Base-by-base conservation (phyloP, 2,797 vertebrate species). In the Brotula barbata region DNA sequence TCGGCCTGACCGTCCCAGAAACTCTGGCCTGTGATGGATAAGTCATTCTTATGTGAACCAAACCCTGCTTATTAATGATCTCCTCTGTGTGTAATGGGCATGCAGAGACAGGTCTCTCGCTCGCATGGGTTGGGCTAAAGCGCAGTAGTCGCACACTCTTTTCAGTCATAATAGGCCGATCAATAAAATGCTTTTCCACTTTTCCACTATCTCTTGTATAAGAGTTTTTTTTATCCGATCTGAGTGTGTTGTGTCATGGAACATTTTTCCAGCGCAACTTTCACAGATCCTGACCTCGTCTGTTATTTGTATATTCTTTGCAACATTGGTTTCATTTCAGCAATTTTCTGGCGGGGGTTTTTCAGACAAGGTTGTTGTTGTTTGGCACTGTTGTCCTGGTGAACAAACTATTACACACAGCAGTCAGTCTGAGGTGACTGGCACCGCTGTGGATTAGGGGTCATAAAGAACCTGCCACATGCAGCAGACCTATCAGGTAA, bases 81-180 rank as follows among this genome's bases (percentile, higher is more conserved):
- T 65, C 19, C 16, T 63, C 37, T 71, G 61, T 14, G 45, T 75
- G 66, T 77, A 63, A 76, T 61, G 73, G 81, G 81, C 88, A 41
- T 85, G 90, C 85, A 81, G 58, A 44, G 78, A 87, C 89, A 90
- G 70, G 85, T 78, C 85, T 66, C 44, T 71, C 57, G 23, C 64
- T 85, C 64, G 74, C 56, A 72, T 36, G 82, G 89, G 89, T 78
- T 88, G 82, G 88, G 85, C 87, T 50, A 14, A 43, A 62, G 47
- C 22, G 1, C 56, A 70, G 58, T 45, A 47, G 44, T 75, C 65
- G 63, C 79, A 80, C 60, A 33, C 58, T 75, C 54, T 36, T 73
- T 65, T 74, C 44, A 70, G 64, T 61, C 56, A 78, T 40, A 67
- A 69, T 80, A 59, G 60, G 53, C 22, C 53, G 53, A 83, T 88